Base-by-base conservation (phyloP, 2,113 vertebrate genomes). In the Ceyx margarethae region DNA sequence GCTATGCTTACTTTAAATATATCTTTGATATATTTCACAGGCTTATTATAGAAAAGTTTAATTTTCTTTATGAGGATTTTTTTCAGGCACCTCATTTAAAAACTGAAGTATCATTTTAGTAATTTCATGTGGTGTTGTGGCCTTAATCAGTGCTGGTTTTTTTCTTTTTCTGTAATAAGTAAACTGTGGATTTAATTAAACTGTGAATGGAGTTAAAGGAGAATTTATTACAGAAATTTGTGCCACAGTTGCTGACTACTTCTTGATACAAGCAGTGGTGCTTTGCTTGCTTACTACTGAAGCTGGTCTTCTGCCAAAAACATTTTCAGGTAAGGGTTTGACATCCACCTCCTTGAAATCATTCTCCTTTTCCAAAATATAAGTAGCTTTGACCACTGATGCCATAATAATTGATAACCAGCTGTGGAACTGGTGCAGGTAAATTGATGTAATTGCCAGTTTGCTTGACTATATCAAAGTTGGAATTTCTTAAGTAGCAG, bases 101-200 rank as follows among this genome's bases (percentile, higher is more conserved):
- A 88, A 46, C 7, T 25, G 50, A 87, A 92, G 22, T 29, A 65
- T 8, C 5, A 19, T 82, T 90, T 91, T 60, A 69, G 51, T 61
- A 53, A 50, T 75, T 92, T 94, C 31, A 18, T 67, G 29, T 81
- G 51, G 69, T 78, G 9, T 62, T 83, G 46, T 88, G 61, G 46
- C 33, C 61, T 33, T 62, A 0, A 37, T 62, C 28, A 40, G n/a
- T 53, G 40, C 1, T 74, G 8, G 5, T 46, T 46, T 21, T 29
- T 31, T 33, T 54, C 31, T 56, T 73, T 81, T 65, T 1, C 31
- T 42, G 10, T 28, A 53, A 37, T 80, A 90, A 91, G 94, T 93
- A 88, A 94, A 62, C 14, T 22, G 18, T 50, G 31, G n/a, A 45
- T 94, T 93, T 91, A 95, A 85, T 91, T 93, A 80, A 94, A 67